phyloP scores from a whole-genome alignment of 2,888 invertebrate species.

The Perizoma flavofasciatum region DNA sequence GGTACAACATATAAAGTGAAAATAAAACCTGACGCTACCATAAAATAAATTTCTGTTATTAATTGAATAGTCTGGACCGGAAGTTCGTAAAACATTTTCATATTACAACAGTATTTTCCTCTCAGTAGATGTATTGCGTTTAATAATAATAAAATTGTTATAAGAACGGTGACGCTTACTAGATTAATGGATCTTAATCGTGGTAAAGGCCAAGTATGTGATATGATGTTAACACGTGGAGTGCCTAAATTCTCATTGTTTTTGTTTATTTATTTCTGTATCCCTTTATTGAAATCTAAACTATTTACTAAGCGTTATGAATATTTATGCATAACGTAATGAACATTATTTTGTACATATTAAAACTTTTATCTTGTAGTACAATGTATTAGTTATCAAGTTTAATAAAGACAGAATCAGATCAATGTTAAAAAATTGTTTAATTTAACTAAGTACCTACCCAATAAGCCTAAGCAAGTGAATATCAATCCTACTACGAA shows the following conservation, averaged over 20 bases:
- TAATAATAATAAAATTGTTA: conserved; percentile 71
- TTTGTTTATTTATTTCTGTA: conserved; percentile 56
- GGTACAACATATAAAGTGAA: too few relatives aligned
- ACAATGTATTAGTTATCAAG: conserved; percentile 74
- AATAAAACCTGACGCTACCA: too few relatives aligned
- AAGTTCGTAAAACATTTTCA: too few relatives aligned
- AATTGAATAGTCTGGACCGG: too few relatives aligned
- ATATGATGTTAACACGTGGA: conserved; percentile 78
- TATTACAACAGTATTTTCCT: conserved; percentile 12
- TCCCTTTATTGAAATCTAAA: conserved; percentile 55
- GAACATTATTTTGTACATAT: conserved; percentile 73
- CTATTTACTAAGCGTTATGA: conserved; percentile 59
- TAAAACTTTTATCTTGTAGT: conserved; percentile 77
- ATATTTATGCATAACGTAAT: conserved; percentile 50
- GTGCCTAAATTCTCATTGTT: conserved; percentile 80
- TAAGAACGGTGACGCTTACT: conserved; percentile 81
- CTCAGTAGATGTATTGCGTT: conserved; percentile 26
- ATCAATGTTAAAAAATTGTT: conserved; percentile 66
- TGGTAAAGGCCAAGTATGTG: conserved; percentile 73
- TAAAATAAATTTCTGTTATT: too few relatives aligned
- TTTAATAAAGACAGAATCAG: conserved; percentile 75
- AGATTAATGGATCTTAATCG: conserved; percentile 69
- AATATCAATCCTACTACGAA: too few relatives aligned
- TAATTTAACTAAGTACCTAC: not conserved
- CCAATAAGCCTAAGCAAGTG: too few relatives aligned